These are phyloP conservation scores for Arvicanthis niloticus DNA, from an alignment of 2,113 vertebrate genomes.

Conservation along the genomic window DNA sequence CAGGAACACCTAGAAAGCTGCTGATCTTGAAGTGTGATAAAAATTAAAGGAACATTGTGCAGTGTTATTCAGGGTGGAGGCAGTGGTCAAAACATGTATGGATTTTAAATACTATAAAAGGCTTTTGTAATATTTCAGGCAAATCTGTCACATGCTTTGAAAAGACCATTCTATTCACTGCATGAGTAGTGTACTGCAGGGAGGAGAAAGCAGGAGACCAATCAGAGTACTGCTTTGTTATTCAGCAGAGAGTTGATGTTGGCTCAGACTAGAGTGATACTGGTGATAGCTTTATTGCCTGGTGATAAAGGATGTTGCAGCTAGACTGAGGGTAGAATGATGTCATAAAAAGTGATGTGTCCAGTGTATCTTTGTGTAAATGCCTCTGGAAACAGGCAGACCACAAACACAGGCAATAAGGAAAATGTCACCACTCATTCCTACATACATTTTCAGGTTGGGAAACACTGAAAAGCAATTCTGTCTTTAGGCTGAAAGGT, in stretches of 20 bases:
- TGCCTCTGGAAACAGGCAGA: constrained; percentile 32
- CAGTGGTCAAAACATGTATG: neutral
- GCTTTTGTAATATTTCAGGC: neutral
- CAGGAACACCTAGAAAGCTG: neutral
- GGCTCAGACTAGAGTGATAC: neutral
- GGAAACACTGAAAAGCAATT: constrained; percentile 13
- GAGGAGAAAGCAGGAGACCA: neutral
- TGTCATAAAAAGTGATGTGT: constrained; percentile 29
- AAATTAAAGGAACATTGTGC: neutral
- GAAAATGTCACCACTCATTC: neutral
- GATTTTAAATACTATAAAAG: constrained; percentile 1
- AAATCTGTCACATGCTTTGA: constrained; percentile 16
- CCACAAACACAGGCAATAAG: neutral
- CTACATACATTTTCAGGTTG: constrained; percentile 13
- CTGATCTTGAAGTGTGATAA: neutral
- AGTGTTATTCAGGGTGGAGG: neutral
- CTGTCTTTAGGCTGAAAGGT: neutral
- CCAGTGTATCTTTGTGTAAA: neutral
- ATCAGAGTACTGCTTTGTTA: neutral
- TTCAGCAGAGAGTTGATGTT: neutral
- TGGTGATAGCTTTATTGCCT: constrained; percentile 10
- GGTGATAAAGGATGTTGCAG: neutral
- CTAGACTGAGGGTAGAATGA: constrained; percentile 27
- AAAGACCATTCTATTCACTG: neutral
- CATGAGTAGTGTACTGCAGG: neutral